Evolutionary conservation across 1,140 invertebrate genomes (phyloP), one percentile per base, ranked within the genome.

Genomic region (Drosophila auraria): DNA sequence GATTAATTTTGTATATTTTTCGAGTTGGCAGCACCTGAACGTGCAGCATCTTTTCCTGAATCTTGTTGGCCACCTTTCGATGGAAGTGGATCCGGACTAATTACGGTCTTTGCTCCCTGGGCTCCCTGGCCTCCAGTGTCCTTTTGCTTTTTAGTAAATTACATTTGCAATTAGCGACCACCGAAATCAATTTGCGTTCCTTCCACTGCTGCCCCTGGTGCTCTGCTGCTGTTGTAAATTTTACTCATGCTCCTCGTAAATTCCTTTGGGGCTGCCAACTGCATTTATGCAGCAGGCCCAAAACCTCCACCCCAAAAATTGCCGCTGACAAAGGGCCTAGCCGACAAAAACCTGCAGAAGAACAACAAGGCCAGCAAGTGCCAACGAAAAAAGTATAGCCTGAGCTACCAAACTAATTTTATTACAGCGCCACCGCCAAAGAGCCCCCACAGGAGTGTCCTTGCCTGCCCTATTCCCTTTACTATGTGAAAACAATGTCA

Each of bases 1-100:
- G 83, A 87, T 87, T 82, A 87, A 87, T 87, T 87, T 83, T 87
- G 44, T 75, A 86, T 79, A 62, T 70, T 70, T 66, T 86, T 74
- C 51, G 69, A 53, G 47, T 33, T 60, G 20, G 54, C 38, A 72
- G 45, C 20, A 50, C n/a, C 14, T 23, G 47, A 51, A 61, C 71
- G 68, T 73, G 56, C 23, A 61, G 54, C 71, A 73, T 80, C 44
- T 81, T 81, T 56, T 14, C 23, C 42, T 44, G 50, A 14, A 40
- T 54, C 54, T 51, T 23, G 58, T 47, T 47, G 36, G 44, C 44
- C 40, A 38, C 30, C 57, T 44, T 42, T 36, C 12, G 12, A 36
- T 36, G 38, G 9, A 15, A 23, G 17, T 30, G 40, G 56, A 25
- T 27, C 51, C 33, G 15, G 25, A 69, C 76, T 87, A 87, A 87